phyloP scores from a whole-genome alignment of 1,140 invertebrate species.

The Fopius arisanus region DNA sequence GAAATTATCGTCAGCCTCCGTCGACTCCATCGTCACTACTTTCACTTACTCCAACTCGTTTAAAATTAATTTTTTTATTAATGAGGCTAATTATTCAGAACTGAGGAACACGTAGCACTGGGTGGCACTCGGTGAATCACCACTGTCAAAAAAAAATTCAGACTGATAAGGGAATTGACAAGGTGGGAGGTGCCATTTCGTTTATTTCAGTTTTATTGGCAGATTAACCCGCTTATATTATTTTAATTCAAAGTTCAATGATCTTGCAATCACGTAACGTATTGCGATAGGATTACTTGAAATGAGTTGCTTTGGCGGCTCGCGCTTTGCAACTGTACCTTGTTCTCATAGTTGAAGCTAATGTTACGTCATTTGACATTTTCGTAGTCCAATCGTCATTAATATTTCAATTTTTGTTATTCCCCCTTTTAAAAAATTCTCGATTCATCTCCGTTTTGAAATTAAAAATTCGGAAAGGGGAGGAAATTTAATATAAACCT shows the following conservation, averaged over 20 bases:
- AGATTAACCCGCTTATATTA: no score
- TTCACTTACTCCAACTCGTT: no score
- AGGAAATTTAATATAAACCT: no score
- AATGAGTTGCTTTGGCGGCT: slow-evolving; percentile 5
- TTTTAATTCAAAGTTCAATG: not conserved
- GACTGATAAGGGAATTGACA: no score
- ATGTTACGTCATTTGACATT: slow-evolving; percentile 23
- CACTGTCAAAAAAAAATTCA: no score
- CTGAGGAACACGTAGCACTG: not conserved
- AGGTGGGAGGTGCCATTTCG: no score
- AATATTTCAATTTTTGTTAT: not conserved
- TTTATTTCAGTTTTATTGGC: no score
- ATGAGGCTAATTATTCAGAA: not conserved
- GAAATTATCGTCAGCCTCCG: slow-evolving; percentile 21
- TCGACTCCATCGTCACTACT: slow-evolving; percentile 3
- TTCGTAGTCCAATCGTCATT: not conserved
- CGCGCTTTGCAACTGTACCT: slow-evolving; percentile 15
- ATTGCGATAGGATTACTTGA: slow-evolving; percentile 4
- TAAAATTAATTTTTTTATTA: not conserved
- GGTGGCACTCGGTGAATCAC: no score
- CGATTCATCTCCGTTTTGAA: no score
- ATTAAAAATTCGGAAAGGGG: no score
- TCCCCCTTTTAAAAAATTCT: no score
- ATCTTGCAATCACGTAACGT: not conserved
- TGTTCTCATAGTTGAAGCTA: slow-evolving; percentile 26